Conservation (phyloP, 2,113 vertebrate genomes). For the Coptodon rendalli region DNA sequence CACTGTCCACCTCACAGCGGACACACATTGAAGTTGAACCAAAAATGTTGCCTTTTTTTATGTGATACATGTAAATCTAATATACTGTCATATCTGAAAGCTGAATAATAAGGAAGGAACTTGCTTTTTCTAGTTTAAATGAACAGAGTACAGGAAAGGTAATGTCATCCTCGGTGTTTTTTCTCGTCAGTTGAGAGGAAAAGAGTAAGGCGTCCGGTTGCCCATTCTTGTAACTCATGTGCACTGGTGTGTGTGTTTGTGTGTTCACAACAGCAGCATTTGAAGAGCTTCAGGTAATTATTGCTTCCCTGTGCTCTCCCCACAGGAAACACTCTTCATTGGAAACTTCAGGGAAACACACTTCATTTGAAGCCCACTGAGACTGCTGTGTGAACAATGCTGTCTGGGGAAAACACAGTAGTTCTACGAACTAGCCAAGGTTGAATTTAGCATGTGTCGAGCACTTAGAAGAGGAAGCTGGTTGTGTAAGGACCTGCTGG, state of each 20-base stretch:
- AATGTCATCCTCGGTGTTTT: neutral
- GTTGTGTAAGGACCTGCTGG: neutral
- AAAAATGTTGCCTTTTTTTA: neutral
- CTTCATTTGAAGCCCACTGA: neutral
- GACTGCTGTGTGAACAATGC: neutral
- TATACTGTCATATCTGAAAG: neutral
- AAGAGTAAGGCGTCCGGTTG: neutral
- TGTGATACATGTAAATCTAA: neutral
- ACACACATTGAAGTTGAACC: neutral
- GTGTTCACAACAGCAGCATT: neutral
- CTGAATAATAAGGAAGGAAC: neutral
- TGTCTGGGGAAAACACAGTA: neutral
- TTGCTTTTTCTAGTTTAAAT: neutral
- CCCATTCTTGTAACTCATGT: neutral
- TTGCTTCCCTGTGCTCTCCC: neutral
- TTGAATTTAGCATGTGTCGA: neutral
- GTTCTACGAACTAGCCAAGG: neutral
- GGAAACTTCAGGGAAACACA: neutral
- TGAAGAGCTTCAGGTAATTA: constrained; percentile 27
- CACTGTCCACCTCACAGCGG: neutral
- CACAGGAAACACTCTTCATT: neutral
- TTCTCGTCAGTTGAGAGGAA: neutral
- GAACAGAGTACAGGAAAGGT: neutral
- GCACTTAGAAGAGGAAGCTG: neutral
- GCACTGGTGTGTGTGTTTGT: neutral